A percentile compares a stretch with the other conserved stretches of the same genome.
Conservation (phyloP, 2,888 invertebrate species). For the Chaetogeoica ovagalla region DNA sequence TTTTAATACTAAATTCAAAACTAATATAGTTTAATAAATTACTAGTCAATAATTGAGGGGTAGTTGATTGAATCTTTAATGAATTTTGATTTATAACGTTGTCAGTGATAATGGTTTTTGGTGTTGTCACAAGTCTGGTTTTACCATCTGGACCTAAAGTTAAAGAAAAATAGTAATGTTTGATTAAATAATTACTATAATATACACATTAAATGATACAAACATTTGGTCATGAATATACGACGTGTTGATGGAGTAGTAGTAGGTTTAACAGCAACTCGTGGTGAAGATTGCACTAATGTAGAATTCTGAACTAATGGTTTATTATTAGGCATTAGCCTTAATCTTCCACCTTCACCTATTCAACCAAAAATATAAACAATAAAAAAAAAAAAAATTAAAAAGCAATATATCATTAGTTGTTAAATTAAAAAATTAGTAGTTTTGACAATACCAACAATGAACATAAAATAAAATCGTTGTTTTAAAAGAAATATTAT, state of each 20-base stretch:
- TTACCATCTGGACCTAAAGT: constrained; percentile 59
- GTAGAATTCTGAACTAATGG: constrained; percentile 12
- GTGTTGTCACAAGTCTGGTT: constrained; percentile 67
- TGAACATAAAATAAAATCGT: background rate
- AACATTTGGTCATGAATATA: constrained; percentile 76
- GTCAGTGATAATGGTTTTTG: constrained; percentile 62
- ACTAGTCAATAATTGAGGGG: constrained; percentile 40
- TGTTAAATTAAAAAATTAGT: no score
- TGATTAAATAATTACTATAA: background rate
- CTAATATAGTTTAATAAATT: background rate
- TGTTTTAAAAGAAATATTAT: background rate
- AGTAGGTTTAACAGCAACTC: constrained; percentile 17
- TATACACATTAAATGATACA: constrained; percentile 53
- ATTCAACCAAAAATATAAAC: background rate
- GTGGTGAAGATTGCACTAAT: constrained; percentile 29
- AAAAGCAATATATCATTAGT: no score
- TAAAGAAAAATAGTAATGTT: background rate
- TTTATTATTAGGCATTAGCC: constrained; percentile 42
- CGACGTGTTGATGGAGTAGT: constrained; percentile 63
- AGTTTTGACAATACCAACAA: background rate
- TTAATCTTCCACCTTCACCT: constrained; percentile 45
- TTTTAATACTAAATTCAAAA: background rate
- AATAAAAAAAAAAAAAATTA: no score
- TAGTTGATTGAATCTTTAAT: constrained; percentile 37
- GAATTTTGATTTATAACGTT: constrained; percentile 31